Conservation (phyloP, 1,140 invertebrate genomes). For the Neoseiulus cucumeris region DNA sequence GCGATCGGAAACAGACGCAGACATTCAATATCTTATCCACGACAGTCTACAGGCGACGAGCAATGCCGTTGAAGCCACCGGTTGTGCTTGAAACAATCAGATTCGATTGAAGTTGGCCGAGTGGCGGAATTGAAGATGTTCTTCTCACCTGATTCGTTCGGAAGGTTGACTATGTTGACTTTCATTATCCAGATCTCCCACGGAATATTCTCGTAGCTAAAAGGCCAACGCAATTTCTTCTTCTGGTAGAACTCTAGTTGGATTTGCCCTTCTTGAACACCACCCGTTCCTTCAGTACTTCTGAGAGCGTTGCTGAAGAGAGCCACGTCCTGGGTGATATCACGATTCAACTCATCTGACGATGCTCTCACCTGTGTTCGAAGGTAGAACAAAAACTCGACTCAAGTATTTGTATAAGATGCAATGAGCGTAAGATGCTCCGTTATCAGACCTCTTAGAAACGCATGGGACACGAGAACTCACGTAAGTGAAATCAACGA, state of each 20-base stretch:
- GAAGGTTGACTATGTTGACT: slow-evolving; percentile 52
- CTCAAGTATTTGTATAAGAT: background rate
- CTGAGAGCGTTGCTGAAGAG: slow-evolving; percentile 64
- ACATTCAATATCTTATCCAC: no score
- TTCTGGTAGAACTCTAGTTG: slow-evolving; percentile 86
- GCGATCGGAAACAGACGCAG: background rate
- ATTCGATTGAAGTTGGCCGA: no score
- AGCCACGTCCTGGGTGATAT: slow-evolving; percentile 56
- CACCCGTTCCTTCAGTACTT: slow-evolving; percentile 29
- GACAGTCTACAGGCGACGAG: no score
- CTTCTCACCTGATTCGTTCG: slow-evolving; percentile 46
- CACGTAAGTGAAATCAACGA: slow-evolving; percentile 88
- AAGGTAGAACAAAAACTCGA: background rate
- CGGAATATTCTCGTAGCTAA: slow-evolving; percentile 56
- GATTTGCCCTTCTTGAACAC: slow-evolving; percentile 47
- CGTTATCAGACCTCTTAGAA: no score
- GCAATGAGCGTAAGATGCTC: no score
- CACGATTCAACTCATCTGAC: slow-evolving; percentile 49
- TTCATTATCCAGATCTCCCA: slow-evolving; percentile 95
- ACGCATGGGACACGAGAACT: no score
- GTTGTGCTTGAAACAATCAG: no score
- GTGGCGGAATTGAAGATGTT: no score
- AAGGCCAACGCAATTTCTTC: slow-evolving; percentile 56
- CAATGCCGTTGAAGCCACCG: no score
- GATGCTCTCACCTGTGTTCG: slow-evolving; percentile 51